Evolutionary conservation across 2,888 invertebrate species (phyloP), one percentile per base, ranked within the genome.

Genomic region (Lutraria lutraria): DNA sequence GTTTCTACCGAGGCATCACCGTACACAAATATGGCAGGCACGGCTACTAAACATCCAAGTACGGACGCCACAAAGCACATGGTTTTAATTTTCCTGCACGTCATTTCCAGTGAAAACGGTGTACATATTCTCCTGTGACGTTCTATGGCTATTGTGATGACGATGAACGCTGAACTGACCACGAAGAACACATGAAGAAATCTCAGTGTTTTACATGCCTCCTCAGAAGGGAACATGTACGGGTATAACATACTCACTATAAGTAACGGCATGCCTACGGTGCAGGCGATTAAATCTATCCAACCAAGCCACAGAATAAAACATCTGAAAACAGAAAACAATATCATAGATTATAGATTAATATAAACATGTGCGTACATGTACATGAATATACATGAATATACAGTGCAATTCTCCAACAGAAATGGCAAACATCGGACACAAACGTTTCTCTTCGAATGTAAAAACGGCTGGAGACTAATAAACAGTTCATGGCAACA

Each of bases 41-140:
- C 83, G 3, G 94, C 93, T 29, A 95, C 92, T 16, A 94, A 85
- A 34, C 93, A 89, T 6, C 94, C 93, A 10, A 94, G 72, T 13
- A 92, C 68, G n/a, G 93, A 85, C 25, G 95, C 93, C 43, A 89
- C 86, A 6, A 89, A 85, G 63, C 92, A 91, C 82, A 93, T 92
- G 13, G 90, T 63, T 87, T 94, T 94, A 10, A 94, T 93, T 60
- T 93, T 90, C 21, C 84, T 76, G 10, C 92, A 88, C 0, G 93
- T 88, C 88, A 94, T 93, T 85, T 94, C 93, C 25, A 76, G 86
- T 19, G 93, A 93, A 21, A 94, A 93, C 4, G 95, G 95, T 25
- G 88, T 91, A 79, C 95, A 95, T 19, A 95, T 93, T 81, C 94
- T 93, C 56, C 93, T 83, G 88, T 94, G 95, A 25, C 95, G 83